phyloP scores from a whole-genome alignment of 2,797 vertebrate species.

The Pteronotus mesoamericanus region DNA sequence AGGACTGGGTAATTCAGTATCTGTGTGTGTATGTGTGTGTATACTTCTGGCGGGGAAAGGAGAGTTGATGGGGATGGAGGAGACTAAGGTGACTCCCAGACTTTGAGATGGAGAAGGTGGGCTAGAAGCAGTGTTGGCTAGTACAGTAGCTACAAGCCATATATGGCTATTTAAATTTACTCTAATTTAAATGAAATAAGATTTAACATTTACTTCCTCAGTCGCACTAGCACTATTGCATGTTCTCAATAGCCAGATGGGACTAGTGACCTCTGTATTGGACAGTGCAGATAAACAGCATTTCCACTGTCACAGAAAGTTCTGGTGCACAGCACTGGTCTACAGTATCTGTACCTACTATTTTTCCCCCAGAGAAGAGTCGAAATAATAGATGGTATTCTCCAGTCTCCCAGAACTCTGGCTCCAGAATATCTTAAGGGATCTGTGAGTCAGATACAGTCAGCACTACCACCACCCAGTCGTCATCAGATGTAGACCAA shows the following conservation, averaged over 20 bases:
- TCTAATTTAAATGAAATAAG: neutral
- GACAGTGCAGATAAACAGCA: neutral
- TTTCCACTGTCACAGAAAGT: neutral
- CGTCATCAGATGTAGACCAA: neutral
- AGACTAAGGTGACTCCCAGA: neutral
- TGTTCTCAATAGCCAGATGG: neutral
- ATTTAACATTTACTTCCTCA: neutral
- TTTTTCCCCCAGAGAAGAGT: neutral
- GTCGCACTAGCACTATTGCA: neutral
- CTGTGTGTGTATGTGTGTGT: neutral
- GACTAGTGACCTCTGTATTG: neutral
- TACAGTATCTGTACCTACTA: neutral
- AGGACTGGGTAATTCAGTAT: neutral
- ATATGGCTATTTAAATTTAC: neutral
- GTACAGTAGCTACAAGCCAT: neutral
- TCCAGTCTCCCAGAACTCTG: neutral
- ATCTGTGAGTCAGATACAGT: neutral
- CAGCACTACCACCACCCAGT: neutral
- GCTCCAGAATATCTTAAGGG: neutral
- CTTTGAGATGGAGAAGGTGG: neutral
- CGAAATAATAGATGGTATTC: neutral
- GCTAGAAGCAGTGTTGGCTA: neutral
- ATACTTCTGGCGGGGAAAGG: neutral
- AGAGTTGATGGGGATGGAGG: neutral
- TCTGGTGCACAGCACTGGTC: neutral